Base-by-base conservation (phyloP, 2,888 invertebrate genomes). In the Congeria kusceri region DNA sequence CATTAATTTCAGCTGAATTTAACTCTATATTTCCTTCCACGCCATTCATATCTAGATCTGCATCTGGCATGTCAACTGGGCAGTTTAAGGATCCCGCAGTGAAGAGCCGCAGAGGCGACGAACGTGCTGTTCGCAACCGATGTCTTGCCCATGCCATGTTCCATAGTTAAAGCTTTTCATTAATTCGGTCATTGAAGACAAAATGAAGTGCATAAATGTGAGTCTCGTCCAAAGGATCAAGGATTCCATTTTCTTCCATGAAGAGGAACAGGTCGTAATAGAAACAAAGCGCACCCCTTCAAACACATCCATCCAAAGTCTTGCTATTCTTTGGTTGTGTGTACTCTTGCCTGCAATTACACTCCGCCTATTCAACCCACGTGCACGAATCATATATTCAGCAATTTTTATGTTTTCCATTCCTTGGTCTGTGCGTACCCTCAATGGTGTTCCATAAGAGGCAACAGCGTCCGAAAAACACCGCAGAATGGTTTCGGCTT, bases 241-340 rank as follows among this genome's bases (percentile, higher is more conserved):
- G 56, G 18, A 80, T 63, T 7, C 59, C 66, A 18, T 66, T 25
- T 53, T 82, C 74, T 44, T 82, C 81, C 75, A 82, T 79, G 61
- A 61, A 75, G 63, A 74, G 70, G 58, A 84, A 79, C 18, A 84
- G 39, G n/a, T 65, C 29, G 47, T 79, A 74, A 46, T 71, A 84
- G 53, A 62, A 77, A 47, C 47, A 20, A 3, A 80, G 53, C n/a
- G n/a, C 15, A 81, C 79, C 4, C 79, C 81, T 32, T 58, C 47
- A 72, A 63, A 84, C 3, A 82, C 77, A 65, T 82, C 75, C n/a
- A 81, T 46, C 79, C 81, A 84, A 13, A 81, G 44, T 13, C 84
- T 32, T 57, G 78, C 78, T 23, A 78, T 73, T 4, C 75, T 46
- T 32, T 81, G 79, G 61, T 81, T 77, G 25, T 77, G 71, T 3